A percentile compares a stretch with the other conserved stretches of the same genome.
Conservation (phyloP, 2,888 invertebrate species). For the Sinelater perroti region DNA sequence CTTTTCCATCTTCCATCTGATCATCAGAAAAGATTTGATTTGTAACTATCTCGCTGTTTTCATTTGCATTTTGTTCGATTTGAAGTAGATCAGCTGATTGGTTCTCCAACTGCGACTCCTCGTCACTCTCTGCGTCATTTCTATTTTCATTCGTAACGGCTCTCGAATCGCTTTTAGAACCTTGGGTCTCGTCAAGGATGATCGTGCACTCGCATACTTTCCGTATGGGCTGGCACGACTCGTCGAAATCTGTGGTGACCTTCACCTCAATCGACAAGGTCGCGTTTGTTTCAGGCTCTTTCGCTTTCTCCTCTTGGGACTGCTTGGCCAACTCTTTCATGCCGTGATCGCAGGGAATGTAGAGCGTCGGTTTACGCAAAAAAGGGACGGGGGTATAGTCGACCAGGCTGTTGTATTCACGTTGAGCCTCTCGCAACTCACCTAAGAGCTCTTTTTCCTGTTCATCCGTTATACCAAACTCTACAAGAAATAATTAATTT, state of each 20-base stretch:
- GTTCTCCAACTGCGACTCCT: no score
- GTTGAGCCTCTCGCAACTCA: constrained; percentile 46
- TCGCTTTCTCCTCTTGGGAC: background rate
- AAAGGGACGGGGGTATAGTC: constrained; percentile 28
- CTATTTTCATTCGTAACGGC: no score
- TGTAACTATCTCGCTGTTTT: background rate
- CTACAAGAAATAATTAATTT: constrained; percentile 16
- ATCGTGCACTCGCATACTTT: constrained; percentile 14
- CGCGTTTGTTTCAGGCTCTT: background rate
- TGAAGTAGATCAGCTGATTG: no score
- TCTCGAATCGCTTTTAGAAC: background rate
- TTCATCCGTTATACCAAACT: constrained; percentile 18
- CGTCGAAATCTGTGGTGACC: constrained; percentile 25
- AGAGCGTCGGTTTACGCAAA: constrained; percentile 42
- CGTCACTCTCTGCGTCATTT: background rate
- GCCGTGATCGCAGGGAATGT: constrained; percentile 33
- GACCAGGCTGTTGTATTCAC: constrained; percentile 41
- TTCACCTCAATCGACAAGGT: constrained; percentile 19
- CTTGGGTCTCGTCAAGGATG: constrained; percentile 9
- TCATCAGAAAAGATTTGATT: background rate
- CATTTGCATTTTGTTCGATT: background rate
- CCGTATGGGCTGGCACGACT: background rate
- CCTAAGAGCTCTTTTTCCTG: constrained; percentile 39
- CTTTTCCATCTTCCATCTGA: background rate
- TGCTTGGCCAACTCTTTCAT: background rate